Percentiles rank a stretch among this genome's conserved stretches.
phyloP scores from a whole-genome alignment of 92 coral and sea anemone genomes.

The Epizoanthus rinbou region DNA sequence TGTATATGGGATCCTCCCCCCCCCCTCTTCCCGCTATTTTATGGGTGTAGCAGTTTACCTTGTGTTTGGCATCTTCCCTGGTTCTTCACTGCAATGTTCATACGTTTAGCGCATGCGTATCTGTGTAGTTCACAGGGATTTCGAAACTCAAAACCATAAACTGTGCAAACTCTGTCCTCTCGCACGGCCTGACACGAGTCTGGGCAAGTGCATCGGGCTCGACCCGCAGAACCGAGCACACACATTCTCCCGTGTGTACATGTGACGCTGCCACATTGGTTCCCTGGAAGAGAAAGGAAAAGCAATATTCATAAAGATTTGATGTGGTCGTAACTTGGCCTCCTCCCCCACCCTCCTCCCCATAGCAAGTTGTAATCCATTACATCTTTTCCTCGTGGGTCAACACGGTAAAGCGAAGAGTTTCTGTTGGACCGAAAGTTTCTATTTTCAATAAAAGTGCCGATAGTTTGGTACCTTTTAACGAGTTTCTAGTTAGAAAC shows the following conservation, averaged over 20 bases:
- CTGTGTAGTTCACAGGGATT: constrained; percentile 57
- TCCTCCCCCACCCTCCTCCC: no score
- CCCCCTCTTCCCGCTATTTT: not conserved
- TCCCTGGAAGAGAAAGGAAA: not conserved
- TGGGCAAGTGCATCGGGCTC: constrained; percentile 53
- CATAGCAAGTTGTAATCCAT: no score
- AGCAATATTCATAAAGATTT: not conserved
- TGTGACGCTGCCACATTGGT: constrained; percentile 23
- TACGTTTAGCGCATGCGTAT: constrained; percentile 48
- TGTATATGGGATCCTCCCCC: no score
- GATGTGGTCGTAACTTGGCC: not conserved
- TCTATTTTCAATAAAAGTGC: no score
- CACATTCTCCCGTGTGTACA: constrained; percentile 61
- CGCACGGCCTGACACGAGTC: constrained; percentile 28
- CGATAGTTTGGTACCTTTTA: no score
- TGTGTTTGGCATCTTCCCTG: constrained; percentile 44
- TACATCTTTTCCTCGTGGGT: no score
- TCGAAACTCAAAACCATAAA: constrained; percentile 44
- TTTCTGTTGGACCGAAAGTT: no score
- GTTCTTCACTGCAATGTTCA: constrained; percentile 51
- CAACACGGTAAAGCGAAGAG: no score
- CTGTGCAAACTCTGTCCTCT: constrained; percentile 56
- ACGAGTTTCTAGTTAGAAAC: no score
- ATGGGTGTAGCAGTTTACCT: not conserved
- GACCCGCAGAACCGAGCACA: constrained; percentile 28